A percentile compares a stretch with the other conserved stretches of the same genome.
Conservation (phyloP, 2,797 vertebrate species). For the Rhinophrynus dorsalis region DNA sequence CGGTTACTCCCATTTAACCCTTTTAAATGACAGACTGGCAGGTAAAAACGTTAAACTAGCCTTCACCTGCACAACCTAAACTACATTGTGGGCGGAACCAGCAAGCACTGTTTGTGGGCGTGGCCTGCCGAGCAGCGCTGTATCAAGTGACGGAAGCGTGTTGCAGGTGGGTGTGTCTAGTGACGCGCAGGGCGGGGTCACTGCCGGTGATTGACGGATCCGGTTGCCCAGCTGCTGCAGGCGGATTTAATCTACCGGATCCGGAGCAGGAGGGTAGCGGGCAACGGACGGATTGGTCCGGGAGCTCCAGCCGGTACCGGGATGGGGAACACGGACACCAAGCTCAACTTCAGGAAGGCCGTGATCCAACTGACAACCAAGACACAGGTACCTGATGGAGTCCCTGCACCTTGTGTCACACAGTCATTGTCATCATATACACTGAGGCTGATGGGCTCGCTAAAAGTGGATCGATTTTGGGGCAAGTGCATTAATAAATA, state of each 20-base stretch:
- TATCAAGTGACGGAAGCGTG: neutral
- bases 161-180: neutral
- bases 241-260: constrained; percentile 14
- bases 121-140: neutral
- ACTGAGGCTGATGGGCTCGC: too few species aligned
- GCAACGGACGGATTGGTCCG: constrained; percentile 31
- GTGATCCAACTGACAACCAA: constrained; percentile 97
- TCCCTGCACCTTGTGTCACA: too few species aligned
- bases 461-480: too few species aligned
- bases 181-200: neutral
- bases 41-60: too few species aligned
- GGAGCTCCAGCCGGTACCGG: constrained; percentile 13
- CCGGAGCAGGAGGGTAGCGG: constrained; percentile 8
- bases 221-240: neutral
- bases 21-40: too few species aligned
- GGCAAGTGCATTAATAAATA: too few species aligned
- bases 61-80: too few species aligned
- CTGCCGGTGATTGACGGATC: accelerated
- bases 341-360: constrained; percentile 95
- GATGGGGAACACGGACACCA: constrained; percentile 93
- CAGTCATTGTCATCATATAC: too few species aligned
- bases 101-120: too few species aligned
- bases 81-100: too few species aligned
- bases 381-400: constrained; percentile 81
- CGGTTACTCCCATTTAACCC: too few species aligned